phyloP scores from a whole-genome alignment of 2,113 vertebrate species.

The Vanacampus margaritifer region DNA sequence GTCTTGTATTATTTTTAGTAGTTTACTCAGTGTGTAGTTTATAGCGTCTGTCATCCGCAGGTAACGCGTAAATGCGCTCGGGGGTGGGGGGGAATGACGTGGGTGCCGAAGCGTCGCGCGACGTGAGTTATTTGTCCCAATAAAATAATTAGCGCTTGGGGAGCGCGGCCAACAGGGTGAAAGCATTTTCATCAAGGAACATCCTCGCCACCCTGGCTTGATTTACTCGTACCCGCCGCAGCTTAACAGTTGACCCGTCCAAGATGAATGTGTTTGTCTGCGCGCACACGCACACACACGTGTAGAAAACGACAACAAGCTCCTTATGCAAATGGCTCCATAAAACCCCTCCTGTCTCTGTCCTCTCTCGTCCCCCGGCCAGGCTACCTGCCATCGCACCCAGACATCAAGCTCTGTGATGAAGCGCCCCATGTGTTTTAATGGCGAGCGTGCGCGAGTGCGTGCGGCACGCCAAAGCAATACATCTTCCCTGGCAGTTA shows the following conservation, averaged over 20 bases:
- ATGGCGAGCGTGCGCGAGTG: constrained; percentile 68
- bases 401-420: constrained; percentile 72
- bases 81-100: neutral
- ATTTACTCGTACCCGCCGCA: constrained; percentile 54
- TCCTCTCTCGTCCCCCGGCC: constrained; percentile 58
- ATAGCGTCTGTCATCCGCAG: constrained; percentile 7
- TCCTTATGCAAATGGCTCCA: constrained; percentile 56
- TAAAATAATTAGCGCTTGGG: constrained; percentile 67
- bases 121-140: constrained; percentile 66
- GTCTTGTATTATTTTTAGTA: neutral
- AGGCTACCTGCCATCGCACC: constrained; percentile 72
- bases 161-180: constrained; percentile 46
- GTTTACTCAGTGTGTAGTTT: neutral
- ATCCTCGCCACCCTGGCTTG: constrained; percentile 52
- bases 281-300: constrained; percentile 39
- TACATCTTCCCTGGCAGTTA: constrained; percentile 75
- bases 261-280: constrained; percentile 64
- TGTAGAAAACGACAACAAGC: neutral
- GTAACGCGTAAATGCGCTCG: constrained; percentile 31
- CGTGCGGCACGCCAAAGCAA: constrained; percentile 70
- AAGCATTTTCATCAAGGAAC: constrained; percentile 68
- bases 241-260: constrained; percentile 58
- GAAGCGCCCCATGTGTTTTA: constrained; percentile 74
- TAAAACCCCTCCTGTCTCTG: constrained; percentile 58
- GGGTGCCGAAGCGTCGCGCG: constrained; percentile 39